Evolutionary conservation across 2,113 vertebrate species (phyloP).

Genomic region (Oceanodroma tethys): DNA sequence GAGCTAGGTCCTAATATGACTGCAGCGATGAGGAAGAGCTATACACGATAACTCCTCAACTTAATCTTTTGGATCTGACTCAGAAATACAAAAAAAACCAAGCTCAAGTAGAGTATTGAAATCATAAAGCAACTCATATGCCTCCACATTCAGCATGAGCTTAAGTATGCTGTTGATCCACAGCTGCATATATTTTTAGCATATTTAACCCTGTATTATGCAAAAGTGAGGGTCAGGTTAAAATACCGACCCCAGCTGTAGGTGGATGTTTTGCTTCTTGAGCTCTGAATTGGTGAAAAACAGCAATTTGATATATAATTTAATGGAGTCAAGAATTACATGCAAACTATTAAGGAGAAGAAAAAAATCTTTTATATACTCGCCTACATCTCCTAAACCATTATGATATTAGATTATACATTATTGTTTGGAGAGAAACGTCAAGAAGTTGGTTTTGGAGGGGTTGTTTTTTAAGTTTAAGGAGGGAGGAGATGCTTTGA

Average conservation of each 20-base stretch:
- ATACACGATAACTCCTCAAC: neutral
- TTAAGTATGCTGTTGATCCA: neutral
- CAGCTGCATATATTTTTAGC: neutral
- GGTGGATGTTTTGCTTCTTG: neutral
- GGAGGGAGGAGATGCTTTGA: neutral
- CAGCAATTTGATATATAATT: neutral
- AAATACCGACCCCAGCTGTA: constrained; percentile 40
- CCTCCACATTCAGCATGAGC: neutral
- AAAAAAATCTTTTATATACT: constrained; percentile 24
- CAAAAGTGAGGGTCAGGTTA: neutral
- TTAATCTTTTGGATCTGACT: neutral
- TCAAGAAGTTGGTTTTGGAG: neutral
- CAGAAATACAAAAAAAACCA: neutral
- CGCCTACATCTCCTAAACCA: neutral
- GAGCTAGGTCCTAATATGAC: neutral
- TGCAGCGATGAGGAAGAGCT: neutral
- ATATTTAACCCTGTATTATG: neutral
- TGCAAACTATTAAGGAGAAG: neutral
- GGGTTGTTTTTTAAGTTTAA: neutral
- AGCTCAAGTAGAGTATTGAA: neutral
- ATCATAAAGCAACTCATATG: neutral
- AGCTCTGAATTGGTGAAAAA: constrained; percentile 58
- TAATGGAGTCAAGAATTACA: neutral
- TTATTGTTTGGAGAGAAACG: neutral
- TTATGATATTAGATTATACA: neutral